Evolutionary conservation across 2,797 vertebrate genomes (phyloP), one percentile per base, ranked within the genome.

Genomic region (Gadopsis bispinosus): DNA sequence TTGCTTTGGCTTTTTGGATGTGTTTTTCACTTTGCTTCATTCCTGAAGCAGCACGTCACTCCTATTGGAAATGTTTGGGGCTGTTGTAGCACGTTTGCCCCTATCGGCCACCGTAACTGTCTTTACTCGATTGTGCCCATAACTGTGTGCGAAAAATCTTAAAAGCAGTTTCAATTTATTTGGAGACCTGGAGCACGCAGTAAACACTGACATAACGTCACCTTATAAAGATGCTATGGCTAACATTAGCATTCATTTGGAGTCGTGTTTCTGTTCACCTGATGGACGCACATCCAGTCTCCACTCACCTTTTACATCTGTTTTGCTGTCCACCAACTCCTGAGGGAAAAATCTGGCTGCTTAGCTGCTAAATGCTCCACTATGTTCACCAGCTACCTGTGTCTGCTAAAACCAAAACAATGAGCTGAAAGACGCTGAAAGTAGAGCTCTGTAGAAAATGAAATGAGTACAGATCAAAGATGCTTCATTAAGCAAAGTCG

Each of bases 401-500:
- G 43, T 31, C 37, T 26, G 8, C 14, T 12, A 13, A 13, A 39
- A 53, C 6, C 39, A 62, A 66, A 74, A 51, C 56, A 47, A 59
- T 59, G 33, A 71, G 5, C 45, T 56, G 11, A 48, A 64, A 43
- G 48, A 16, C 1, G 4, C 41, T 48, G 14, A 55, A 58, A 50
- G 0, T 33, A 33, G 33, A 33, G 5, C 1, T 58, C n/a, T 20
- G 11, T 3, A 22, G 3, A 11, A 8, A 3, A 2, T 26, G 26
- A 26, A 26, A 26, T 26, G 26, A 70, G 55, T 47, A 17, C 67
- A 66, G 41, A 63, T 73, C 70, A 61, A 67, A 80, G 55, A 71
- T 64, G 59, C 51, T 69, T 19, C 51, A 71, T 54, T 39, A 69
- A 29, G 56, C 50, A 66, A 69, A 80, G 75, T 19, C 75, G 73